Evolutionary conservation across 2,113 vertebrate genomes (phyloP).

Genomic region (Petaurus breviceps): DNA sequence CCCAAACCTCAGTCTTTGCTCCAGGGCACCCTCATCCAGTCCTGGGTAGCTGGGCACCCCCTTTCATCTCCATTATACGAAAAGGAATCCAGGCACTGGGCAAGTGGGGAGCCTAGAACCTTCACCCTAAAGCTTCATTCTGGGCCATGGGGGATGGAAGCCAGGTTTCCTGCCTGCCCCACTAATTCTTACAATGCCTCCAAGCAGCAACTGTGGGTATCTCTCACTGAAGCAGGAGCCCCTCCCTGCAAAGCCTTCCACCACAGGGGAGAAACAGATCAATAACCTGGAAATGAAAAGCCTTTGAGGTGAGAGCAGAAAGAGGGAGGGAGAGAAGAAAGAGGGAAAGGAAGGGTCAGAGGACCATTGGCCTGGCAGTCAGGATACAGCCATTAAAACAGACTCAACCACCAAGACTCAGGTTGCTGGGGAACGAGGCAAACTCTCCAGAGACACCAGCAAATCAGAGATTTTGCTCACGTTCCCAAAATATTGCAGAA

Average conservation of each 20-base stretch:
- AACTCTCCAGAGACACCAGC: not conserved
- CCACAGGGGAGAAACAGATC: slow-evolving; percentile 70
- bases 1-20: not conserved
- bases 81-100: not conserved
- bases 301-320: slow-evolving; percentile 77
- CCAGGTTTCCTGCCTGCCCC: slow-evolving; percentile 49
- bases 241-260: slow-evolving; percentile 52
- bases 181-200: slow-evolving; percentile 18
- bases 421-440: not conserved
- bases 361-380: not conserved
- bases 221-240: not conserved
- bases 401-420: not conserved
- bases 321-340: slow-evolving; percentile 39
- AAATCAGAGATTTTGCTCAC: not conserved
- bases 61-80: not conserved
- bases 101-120: not conserved
- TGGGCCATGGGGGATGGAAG: slow-evolving; percentile 23
- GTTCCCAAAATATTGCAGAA: not conserved
- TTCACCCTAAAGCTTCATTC: not conserved
- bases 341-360: slow-evolving; percentile 18
- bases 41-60: not conserved
- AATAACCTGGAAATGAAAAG: slow-evolving; percentile 85
- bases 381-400: not conserved
- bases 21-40: not conserved
- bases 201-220: slow-evolving; percentile 44